These are phyloP conservation scores for Scaptomyza pallida DNA, from an alignment of 1,140 invertebrate genomes.

Conservation along the genomic window DNA sequence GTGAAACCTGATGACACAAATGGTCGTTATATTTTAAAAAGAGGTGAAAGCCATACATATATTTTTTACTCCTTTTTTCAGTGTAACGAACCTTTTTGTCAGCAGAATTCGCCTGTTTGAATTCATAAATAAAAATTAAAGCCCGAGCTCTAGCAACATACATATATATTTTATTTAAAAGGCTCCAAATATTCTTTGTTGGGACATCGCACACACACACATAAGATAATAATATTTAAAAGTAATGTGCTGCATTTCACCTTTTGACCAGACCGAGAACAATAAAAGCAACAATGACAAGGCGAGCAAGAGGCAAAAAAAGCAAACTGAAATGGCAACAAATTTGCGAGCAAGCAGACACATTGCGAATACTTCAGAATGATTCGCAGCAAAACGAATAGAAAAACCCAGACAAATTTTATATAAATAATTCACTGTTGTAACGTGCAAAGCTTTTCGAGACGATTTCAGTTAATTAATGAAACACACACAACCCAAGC, in stretches of 20 bases:
- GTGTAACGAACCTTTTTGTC: too few relatives aligned
- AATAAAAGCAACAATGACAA: conserved; percentile 19
- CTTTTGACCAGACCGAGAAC: conserved; percentile 40
- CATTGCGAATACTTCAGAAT: conserved; percentile 37
- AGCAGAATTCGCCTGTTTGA: too few relatives aligned
- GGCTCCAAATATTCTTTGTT: not conserved
- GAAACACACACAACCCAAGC: conserved; percentile 62
- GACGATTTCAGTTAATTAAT: conserved; percentile 83
- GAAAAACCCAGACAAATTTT: conserved; percentile 79
- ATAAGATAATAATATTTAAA: conserved; percentile 38
- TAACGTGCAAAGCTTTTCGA: conserved; percentile 82
- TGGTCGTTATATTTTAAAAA: too few relatives aligned
- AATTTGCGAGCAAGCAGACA: conserved; percentile 51
- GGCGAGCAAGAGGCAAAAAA: conserved; percentile 20
- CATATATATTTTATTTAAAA: not conserved
- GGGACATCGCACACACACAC: not conserved
- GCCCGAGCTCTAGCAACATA: too few relatives aligned
- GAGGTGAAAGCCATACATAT: too few relatives aligned
- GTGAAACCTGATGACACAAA: too few relatives aligned
- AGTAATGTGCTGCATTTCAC: conserved; percentile 60
- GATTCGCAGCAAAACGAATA: conserved; percentile 16
- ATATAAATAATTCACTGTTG: conserved; percentile 84
- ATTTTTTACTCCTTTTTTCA: too few relatives aligned
- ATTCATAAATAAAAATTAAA: too few relatives aligned
- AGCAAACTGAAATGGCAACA: conserved; percentile 52